Evolutionary conservation across 2,113 vertebrate species (phyloP), one percentile per base, ranked within the genome.

Genomic region (Ceyx margarethae): DNA sequence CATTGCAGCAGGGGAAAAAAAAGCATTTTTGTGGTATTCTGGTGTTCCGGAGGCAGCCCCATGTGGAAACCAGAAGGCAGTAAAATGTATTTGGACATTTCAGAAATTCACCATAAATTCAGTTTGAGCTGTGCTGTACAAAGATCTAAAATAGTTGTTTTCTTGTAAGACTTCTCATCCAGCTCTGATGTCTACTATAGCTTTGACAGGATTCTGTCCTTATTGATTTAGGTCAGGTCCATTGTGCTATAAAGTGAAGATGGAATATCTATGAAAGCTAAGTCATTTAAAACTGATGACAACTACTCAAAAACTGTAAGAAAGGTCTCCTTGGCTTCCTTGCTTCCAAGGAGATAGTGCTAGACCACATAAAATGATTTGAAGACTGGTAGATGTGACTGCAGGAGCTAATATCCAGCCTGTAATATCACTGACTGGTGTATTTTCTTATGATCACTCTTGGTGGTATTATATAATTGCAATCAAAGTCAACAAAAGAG

Each of bases 21-120:
- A 3, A 43, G 9, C 81, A 85, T 94, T 93, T 92, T 91, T 93
- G 92, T 92, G 89, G 92, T 87, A 62, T 89, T 93, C 81, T 91
- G 61, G 50, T 65, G 51, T n/a, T 89, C 67, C 91, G 79, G 65
- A 57, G 85, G 28, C n/a, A 81, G 75, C 90, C 4, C 43, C 50
- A 40, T 87, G 87, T 92, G 89, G 92, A 92, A 94, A 82, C 14
- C 64, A 92, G 75, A 89, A 79, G 35, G 57, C 45, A 85, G 43
- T 92, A 91, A 93, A 94, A 94, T 66, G 20, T 72, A 15, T 87
- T 89, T 83, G 72, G 57, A 83, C 10, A 21, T 74, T 79, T 91
- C 81, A 81, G 58, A 90, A 78, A 45, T 81, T 90, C 42, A 66
- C 53, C 33, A 83, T 74, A 87, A 93, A 85, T 91, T 33, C 81